phyloP scores from a whole-genome alignment of 35 echinoderm and acorn worm species.

The Diadema setosum region DNA sequence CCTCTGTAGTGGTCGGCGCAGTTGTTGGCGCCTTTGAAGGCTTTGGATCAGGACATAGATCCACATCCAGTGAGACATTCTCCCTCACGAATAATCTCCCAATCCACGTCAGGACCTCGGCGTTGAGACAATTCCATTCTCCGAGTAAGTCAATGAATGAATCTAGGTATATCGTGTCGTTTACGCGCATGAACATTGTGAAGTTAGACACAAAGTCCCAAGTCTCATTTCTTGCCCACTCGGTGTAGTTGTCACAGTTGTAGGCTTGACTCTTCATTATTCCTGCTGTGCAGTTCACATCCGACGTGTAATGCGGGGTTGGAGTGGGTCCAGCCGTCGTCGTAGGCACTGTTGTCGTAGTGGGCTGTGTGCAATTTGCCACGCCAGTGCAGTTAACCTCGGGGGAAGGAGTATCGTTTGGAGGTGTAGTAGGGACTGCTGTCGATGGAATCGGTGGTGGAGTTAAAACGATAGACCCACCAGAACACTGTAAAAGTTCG shows the following conservation, averaged over 20 bases:
- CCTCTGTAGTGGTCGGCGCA: slow-evolving; percentile 8
- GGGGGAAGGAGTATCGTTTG: no score
- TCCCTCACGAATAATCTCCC: slow-evolving; percentile 12
- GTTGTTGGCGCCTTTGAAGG: slow-evolving; percentile 2
- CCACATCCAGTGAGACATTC: slow-evolving; percentile 35
- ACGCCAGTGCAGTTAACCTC: not conserved
- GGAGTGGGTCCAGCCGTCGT: not conserved
- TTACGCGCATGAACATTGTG: slow-evolving; percentile 31
- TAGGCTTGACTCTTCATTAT: not conserved
- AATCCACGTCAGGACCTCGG: slow-evolving; percentile 8
- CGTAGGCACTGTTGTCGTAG: not conserved
- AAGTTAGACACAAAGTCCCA: slow-evolving; percentile 30
- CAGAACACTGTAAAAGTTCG: not conserved
- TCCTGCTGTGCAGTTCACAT: not conserved
- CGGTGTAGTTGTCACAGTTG: not conserved
- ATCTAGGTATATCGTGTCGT: slow-evolving; percentile 39
- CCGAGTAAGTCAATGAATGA: slow-evolving; percentile 2
- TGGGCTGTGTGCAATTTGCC: not conserved
- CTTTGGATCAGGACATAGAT: slow-evolving; percentile 43
- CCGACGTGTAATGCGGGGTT: not conserved
- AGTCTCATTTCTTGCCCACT: slow-evolving; percentile 9
- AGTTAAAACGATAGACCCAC: not conserved
- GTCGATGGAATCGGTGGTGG: not conserved
- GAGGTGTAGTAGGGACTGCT: not conserved
- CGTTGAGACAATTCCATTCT: slow-evolving; percentile 39